Base-by-base conservation (phyloP, 2,797 vertebrate species). In the Coregonus suidteri region DNA sequence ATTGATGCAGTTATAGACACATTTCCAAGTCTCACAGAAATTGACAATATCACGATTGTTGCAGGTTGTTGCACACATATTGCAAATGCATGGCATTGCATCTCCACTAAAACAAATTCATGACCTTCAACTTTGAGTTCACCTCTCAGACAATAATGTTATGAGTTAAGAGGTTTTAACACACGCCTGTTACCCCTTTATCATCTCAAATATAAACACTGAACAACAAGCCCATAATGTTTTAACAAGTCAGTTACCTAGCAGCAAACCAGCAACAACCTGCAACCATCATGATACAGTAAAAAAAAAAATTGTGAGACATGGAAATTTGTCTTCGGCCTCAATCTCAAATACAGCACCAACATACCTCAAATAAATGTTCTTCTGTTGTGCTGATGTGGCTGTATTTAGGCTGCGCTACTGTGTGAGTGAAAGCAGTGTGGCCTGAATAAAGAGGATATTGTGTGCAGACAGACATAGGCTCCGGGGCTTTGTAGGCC, bases 391-490 rank as follows among this genome's bases (percentile, higher is more conserved):
- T 75, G 73, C 73, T 66, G 51, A 67, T 35, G 65, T 16, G 41
- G 52, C 25, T 77, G 66, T 74, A 78, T 77, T 76, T 75, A 70
- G 31, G 76, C 37, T 47, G 20, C 68, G 31, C 30, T 62, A 52
- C 53, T 76, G 54, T 71, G 73, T 70, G 64, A 30, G 62, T 66
- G 16, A 73, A 56, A 56, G 31, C 52, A 56, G 20, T 18, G 15
- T 71, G 73, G 52, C 59, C 70, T 71, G 71, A 37, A 82, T 82
- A 82, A 79, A 82, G 77, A 70, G 47, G 65, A 73, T 77, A 79
- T 82, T 82, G 81, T 82, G 53, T 20, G 16, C 25, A 62, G 62
- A 59, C 52, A 71, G 68, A 70, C 31, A 74, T 35, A 62, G 35
- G 56, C 73, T 64, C 73, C 41, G 16, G 77, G 65, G 54, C 77